Base-by-base conservation (phyloP, 2,797 vertebrate species). In the Buphagus erythrorhynchus region DNA sequence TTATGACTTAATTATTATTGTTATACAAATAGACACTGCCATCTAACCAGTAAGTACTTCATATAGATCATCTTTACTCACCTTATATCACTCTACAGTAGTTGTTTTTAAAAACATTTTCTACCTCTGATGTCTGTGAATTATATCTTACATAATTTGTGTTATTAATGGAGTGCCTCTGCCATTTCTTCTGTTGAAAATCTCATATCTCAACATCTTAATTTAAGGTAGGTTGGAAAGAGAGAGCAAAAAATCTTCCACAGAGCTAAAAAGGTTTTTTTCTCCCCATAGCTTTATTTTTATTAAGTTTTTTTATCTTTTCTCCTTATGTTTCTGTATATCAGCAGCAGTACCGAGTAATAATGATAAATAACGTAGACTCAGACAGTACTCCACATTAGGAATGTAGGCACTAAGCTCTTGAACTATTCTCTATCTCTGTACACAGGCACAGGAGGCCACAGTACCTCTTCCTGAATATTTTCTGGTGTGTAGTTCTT, bases 171-270 rank as follows among this genome's bases (percentile, higher is more conserved):
- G 40, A 94, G 13, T 24, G 13, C 16, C 43, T 84, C 28, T 85
- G 61, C 51, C 29, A 52, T 65, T 86, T 93, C 46, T 84, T 78
- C 40, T 59, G 12, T 55, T 43, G 52, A 85, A 89, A 93, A 88
- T 67, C 57, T 11, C 9, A 0, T 79, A 52, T 35, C 59, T 89
- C 45, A 52, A 16, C 22, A 61, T 76, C 68, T 86, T 77, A 83
- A 83, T 91, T 90, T 73, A 83, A 80, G 54, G 22, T 24, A 49
- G 43, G 8, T 42, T 92, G 40, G 29, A 94, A 95, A 76, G 21
- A 67, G 46, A 65, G 26, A 86, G 49, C 31, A 92, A 87, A 89
- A 87, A 67, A 38, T 52, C 55, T 63, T 86, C 40, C 10, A 8
- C 31, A 46, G 9, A 46, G 16, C 31, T 95, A 54, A 54, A 69